A percentile compares a stretch with the other conserved stretches of the same genome.
Conservation (phyloP, 2,797 vertebrate genomes). For the Nyctibius grandis region DNA sequence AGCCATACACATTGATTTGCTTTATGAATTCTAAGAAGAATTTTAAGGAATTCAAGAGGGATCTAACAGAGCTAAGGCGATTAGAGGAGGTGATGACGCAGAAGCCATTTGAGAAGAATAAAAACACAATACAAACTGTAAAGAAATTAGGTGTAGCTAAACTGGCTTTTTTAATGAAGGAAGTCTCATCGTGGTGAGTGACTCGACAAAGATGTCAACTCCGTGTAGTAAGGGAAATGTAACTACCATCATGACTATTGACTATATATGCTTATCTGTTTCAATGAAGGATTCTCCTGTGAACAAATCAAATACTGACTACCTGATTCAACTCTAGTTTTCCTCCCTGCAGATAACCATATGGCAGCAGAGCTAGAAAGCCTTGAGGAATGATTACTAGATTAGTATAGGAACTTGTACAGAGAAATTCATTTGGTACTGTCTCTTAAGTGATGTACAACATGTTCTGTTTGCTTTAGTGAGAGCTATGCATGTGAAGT, state of each 20-base stretch:
- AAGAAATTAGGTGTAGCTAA: background rate
- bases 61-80: background rate
- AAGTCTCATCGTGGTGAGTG: background rate
- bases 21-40: background rate
- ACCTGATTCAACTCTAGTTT: background rate
- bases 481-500: background rate
- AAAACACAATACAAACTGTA: background rate
- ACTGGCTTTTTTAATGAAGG: background rate
- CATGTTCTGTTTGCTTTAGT: background rate
- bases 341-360: background rate
- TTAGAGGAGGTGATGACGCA: background rate
- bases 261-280: background rate
- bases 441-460: background rate
- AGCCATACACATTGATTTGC: background rate
- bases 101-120: background rate
- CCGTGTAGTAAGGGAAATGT: background rate
- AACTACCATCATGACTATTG: background rate
- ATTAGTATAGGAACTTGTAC: background rate
- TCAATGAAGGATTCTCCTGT: background rate
- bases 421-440: background rate
- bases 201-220: background rate
- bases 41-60: background rate
- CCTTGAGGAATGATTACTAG: background rate
- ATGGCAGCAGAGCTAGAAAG: background rate
- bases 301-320: background rate